Base-by-base conservation (phyloP, 2,113 vertebrate genomes). In the Osmerus mordax region DNA sequence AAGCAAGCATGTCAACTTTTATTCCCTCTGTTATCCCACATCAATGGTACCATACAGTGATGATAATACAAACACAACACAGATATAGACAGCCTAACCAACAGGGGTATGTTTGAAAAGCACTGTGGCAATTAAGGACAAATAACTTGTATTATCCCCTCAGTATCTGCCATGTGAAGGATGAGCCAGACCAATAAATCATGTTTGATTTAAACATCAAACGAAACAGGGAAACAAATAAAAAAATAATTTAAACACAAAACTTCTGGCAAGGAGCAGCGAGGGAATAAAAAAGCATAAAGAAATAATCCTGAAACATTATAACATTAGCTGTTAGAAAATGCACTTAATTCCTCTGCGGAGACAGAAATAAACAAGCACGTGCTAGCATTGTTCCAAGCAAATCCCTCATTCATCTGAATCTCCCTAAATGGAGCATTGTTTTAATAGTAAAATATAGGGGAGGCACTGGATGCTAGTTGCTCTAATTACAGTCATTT, bases 401-500 rank as follows among this genome's bases (percentile, higher is more conserved):
- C 86, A 91, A 92, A 92, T 92, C 90, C 90, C 90, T 86, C 21
- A 21, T 21, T 86, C 83, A 81, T 91, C 83, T 76, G 88, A 88
- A 91, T 91, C 91, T 90, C 41, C 41, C 41, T 87, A 84, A 89
- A 80, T 63, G 82, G 84, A 69, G 85, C 88, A 89, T 92, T 91
- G 90, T 92, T 91, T 90, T 91, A 92, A 90, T 89, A 85, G 81
- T 83, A 69, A 87, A 91, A 85, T 86, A 89, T 75, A 87, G 84
- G 82, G 86, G 87, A 76, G 83, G 86, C 77, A 88, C 41, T 47
- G 87, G 87, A 84, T 81, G 78, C 82, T 85, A 88, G 84, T 84
- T 80, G 85, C 89, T 91, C 86, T 92, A 91, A 92, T 93, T 91
- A 89, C 88, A 88, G 90, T 89, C 88, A 91, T 91, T 92, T 90